Evolutionary conservation across 64 coral and sea anemone species (phyloP).

Genomic region (Pocillopora verrucosa): DNA sequence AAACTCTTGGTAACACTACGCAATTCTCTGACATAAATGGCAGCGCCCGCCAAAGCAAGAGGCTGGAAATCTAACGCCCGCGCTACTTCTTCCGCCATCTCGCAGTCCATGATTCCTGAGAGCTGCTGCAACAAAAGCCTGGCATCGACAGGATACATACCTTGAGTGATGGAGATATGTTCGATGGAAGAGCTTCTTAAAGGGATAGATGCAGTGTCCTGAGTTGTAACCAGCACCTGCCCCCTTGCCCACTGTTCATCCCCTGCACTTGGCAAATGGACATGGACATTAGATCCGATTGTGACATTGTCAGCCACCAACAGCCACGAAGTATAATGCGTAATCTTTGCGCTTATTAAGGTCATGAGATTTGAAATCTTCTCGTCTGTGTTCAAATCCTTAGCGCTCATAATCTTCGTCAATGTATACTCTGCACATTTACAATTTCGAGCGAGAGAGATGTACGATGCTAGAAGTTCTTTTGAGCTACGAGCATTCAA

Average conservation of each 20-base stretch:
- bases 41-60: slow-evolving; percentile 34
- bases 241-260: slow-evolving; percentile 36
- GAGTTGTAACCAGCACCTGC: slow-evolving; percentile 63
- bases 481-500: slow-evolving; percentile 16
- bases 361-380: not conserved
- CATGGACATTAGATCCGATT: not conserved
- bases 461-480: slow-evolving; percentile 30
- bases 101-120: slow-evolving; percentile 12
- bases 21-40: slow-evolving; percentile 21
- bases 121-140: slow-evolving; percentile 16
- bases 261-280: not conserved
- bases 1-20: not conserved
- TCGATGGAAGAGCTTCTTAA: not conserved
- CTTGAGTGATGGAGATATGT: slow-evolving; percentile 25
- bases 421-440: slow-evolving; percentile 12
- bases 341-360: not conserved
- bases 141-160: slow-evolving; percentile 14
- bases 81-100: not conserved
- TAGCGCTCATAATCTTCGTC: not conserved
- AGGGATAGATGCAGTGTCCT: slow-evolving; percentile 41
- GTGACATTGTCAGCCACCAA: no score
- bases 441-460: not conserved
- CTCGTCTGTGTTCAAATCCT: no score
- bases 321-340: no score
- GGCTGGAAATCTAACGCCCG: slow-evolving; percentile 41